phyloP scores from a whole-genome alignment of 2,113 vertebrate species.

The Penelope pileata region DNA sequence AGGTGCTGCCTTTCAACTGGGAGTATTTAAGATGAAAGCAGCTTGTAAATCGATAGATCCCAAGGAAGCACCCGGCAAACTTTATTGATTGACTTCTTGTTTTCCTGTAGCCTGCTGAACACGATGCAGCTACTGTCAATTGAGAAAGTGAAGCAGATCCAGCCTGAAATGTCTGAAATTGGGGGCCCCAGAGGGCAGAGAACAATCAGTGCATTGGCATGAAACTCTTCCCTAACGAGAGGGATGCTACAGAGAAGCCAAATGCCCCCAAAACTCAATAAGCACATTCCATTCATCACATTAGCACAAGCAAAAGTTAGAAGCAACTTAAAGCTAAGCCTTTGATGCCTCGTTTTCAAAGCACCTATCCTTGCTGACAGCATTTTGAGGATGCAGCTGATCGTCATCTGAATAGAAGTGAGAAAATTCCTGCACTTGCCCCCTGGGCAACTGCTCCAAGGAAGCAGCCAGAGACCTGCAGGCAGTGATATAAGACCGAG shows the following conservation, averaged over 20 bases:
- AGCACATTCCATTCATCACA: not conserved
- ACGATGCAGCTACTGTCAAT: not conserved
- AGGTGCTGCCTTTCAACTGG: not conserved
- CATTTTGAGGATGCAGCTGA: not conserved
- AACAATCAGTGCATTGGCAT: not conserved
- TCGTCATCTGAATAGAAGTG: not conserved
- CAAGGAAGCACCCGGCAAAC: not conserved
- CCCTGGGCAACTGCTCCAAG: not conserved
- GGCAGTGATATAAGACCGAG: not conserved
- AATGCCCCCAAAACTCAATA: not conserved
- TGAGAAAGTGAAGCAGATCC: not conserved
- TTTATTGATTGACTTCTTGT: not conserved
- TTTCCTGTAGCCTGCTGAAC: not conserved
- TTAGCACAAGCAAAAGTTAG: not conserved
- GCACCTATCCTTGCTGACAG: not conserved
- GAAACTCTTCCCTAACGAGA: not conserved
- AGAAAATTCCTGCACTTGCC: not conserved
- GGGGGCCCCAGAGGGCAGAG: not conserved
- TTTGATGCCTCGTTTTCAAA: not conserved
- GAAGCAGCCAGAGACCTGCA: rapidly evolving
- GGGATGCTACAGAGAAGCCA: not conserved
- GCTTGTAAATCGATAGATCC: not conserved
- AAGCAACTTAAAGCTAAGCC: not conserved
- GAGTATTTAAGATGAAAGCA: not conserved
- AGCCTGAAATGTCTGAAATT: not conserved